Evolutionary conservation across 2,888 invertebrate species (phyloP), one percentile per base, ranked within the genome.

Genomic region (Sinopyrophorus schimmeli): DNA sequence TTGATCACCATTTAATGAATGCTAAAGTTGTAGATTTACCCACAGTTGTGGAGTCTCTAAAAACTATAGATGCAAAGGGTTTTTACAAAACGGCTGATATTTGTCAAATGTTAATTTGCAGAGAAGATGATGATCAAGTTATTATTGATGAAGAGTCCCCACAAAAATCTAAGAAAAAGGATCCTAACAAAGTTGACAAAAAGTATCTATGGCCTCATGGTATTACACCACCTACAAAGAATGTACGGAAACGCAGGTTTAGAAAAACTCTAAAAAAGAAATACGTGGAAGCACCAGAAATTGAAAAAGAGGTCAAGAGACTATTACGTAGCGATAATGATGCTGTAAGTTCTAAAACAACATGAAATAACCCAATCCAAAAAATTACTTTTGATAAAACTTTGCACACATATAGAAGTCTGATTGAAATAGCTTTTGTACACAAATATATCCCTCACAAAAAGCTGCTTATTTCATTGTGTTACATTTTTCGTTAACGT

Each of bases 41-140:
- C 0, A 90, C 92, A 3, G 79, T 97, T 4, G 83, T 94, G 9
- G 97, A 99, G 75, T 90, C 94, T 0, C 75, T 92, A 43, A 99
- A 99, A 76, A 96, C 96, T 0, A 91, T 97, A 42, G 99, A 99
- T 70, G 86, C 83, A 53, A 98, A 96, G 74, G 95, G 91, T 64
- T 92, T 98, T 64, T 99, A 98, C 69, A 99, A 99, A 77, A 92
- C 96, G 1, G 94, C 96, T 0, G 98, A 99, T 72, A 84, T 99
- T 53, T 92, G 92, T 63, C 98, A 97, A 79, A 79, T 86, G 76
- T 83, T 96, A 80, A 79, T 92, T 40, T 94, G 94, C 63, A 90
- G 88, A 74, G 89, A 90, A 61, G 93, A 93, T 61, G 89, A 90
- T 14, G 92, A 93, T 65, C 82, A 80, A 60, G 79, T 82, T 0